Conservation (phyloP, 1,140 invertebrate genomes). For the Cheumatopsyche charites region DNA sequence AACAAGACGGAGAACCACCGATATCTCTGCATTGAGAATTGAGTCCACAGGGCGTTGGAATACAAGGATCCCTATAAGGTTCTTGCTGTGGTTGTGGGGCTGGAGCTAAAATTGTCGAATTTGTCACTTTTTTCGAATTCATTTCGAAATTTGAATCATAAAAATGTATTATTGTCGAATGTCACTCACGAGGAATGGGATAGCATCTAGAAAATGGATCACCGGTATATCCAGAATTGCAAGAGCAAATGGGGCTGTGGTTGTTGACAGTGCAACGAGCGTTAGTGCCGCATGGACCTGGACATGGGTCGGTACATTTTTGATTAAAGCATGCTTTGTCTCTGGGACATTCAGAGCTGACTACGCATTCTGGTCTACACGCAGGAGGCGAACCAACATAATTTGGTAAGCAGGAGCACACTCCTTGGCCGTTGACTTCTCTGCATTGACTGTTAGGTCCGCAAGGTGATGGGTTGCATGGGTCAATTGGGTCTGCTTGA, state of each 20-base stretch:
- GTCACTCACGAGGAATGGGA: conserved; percentile 51
- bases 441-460: conserved; percentile 76
- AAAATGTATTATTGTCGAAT: neutral
- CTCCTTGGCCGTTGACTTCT: conserved; percentile 64
- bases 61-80: conserved; percentile 62
- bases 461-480: conserved; percentile 72
- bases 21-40: conserved; percentile 72
- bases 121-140: conserved; percentile 47
- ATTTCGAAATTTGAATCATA: conserved; percentile 50
- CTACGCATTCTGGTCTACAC: conserved; percentile 75
- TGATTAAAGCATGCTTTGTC: conserved; percentile 71
- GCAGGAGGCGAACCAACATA: conserved; percentile 76
- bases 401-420: conserved; percentile 73
- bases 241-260: conserved; percentile 76
- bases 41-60: conserved; percentile 72
- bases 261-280: conserved; percentile 79
- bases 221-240: conserved; percentile 67
- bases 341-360: conserved; percentile 72
- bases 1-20: conserved; percentile 67
- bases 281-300: conserved; percentile 75
- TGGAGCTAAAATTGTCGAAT: conserved; percentile 42
- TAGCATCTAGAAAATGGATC: conserved; percentile 71
- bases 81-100: conserved; percentile 51
- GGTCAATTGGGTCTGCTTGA: conserved; percentile 57
- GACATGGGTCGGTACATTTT: conserved; percentile 73